Conservation (phyloP, 1,140 invertebrate species). For the Pygmarrhopalites habei region DNA sequence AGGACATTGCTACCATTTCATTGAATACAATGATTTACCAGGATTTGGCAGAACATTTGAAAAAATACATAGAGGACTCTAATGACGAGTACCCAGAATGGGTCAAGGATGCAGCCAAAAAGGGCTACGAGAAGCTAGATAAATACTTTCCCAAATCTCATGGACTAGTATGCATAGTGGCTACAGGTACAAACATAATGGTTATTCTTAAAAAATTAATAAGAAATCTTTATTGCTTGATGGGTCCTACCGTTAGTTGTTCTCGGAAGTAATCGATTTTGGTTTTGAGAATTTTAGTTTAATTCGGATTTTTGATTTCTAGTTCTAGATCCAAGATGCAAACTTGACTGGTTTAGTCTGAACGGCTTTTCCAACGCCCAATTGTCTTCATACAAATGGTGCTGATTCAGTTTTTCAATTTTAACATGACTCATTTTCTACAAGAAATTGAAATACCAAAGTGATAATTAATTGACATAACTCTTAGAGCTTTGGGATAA, state of each 20-base stretch:
- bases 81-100: neutral
- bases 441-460: neutral
- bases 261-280: too few relatives aligned
- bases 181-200: neutral
- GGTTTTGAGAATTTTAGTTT: too few relatives aligned
- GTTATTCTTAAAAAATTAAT: neutral
- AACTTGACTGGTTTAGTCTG: constrained; percentile 8
- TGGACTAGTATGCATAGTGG: constrained; percentile 9
- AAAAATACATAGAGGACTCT: neutral
- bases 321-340: constrained; percentile 18
- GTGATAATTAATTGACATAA: too few relatives aligned
- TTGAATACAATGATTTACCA: constrained; percentile 2
- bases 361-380: neutral
- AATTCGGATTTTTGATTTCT: constrained; percentile 3
- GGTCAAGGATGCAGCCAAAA: neutral
- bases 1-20: constrained; percentile 3
- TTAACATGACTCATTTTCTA: neutral
- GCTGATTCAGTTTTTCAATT: neutral
- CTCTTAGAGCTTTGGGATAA: too few relatives aligned
- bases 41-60: neutral
- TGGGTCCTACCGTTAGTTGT: neutral
- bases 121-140: constrained; percentile 1
- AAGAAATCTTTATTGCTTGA: neutral
- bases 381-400: neutral
- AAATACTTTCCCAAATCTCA: constrained; percentile 13